Evolutionary conservation across 2,888 invertebrate species (phyloP).

Genomic region (Orthosia gracilis): DNA sequence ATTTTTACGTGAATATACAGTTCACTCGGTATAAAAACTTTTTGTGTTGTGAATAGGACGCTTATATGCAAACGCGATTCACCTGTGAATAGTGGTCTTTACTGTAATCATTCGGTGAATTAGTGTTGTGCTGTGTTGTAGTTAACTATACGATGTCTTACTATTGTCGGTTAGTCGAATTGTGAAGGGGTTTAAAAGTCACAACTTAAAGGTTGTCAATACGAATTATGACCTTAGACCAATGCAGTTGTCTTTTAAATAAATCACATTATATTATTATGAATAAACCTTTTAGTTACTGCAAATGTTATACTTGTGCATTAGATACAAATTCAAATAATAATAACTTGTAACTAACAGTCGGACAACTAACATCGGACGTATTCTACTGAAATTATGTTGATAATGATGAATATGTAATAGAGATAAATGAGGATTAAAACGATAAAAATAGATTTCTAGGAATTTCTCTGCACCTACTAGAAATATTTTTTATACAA

Average conservation of each 20-base stretch:
- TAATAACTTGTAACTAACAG: neutral
- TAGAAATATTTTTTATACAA: neutral
- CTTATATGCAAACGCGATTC: conserved; percentile 84
- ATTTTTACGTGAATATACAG: conserved; percentile 80
- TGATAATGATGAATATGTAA: too few species aligned
- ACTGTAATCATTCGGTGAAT: conserved; percentile 50
- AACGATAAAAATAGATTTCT: too few species aligned
- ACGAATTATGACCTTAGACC: too few species aligned
- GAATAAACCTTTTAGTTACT: neutral
- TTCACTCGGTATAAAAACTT: conserved; percentile 73
- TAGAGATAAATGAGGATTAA: too few species aligned
- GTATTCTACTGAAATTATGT: too few species aligned
- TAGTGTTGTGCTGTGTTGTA: conserved; percentile 44
- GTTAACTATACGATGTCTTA: conserved; percentile 4
- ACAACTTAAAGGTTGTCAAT: neutral
- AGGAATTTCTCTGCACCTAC: too few species aligned
- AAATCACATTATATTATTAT: too few species aligned
- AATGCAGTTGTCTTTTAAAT: too few species aligned
- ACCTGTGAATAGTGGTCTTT: conserved; percentile 59
- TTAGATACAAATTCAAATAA: neutral
- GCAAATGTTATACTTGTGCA: neutral
- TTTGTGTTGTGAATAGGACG: conserved; percentile 83
- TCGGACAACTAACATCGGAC: too few species aligned
- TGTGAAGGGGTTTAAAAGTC: neutral
- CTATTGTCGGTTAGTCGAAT: conserved; percentile 11